Evolutionary conservation across 1,140 invertebrate genomes (phyloP), one percentile per base, ranked within the genome.

Genomic region (Drosophila suzukii): DNA sequence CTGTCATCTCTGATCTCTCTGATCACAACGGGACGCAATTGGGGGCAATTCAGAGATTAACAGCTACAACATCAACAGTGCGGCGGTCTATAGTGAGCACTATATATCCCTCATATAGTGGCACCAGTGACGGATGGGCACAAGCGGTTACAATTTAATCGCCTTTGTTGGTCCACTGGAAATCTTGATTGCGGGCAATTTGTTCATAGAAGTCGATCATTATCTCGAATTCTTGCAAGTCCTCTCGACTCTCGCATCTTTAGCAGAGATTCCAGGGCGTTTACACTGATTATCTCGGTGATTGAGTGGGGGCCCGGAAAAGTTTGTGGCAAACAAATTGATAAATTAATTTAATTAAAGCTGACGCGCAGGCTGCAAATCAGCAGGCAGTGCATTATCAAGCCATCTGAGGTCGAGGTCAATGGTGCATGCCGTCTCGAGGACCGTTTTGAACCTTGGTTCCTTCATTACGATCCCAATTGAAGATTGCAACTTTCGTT

Each of bases 121-220:
- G 17, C 7, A 38, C 51, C 43, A 46, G 46, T 53, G 51, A 61
- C 27, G 46, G 53, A 61, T 20, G 60, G 24, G 47, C 12, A 34
- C 10, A 15, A 17, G 12, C 13, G 17, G 39, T 10, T 13, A 39
- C 47, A 66, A 70, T 65, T 80, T 70, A 70, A 59, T 78, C 68
- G 71, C 43, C 77, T 63, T 80, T 80, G 66, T 61, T 61, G 63
- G 53, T 50, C 36, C 30, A 13, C 13, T 20, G 34, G 46, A 27
- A 12, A 57, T 74, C 75, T 65, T 86, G 79, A 86, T 86, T 88
- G 83, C 65, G 54, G 66, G 63, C 82, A 86, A 86, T 86, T 86
- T 86, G 79, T 86, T 76, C 75, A 88, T 86, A 82, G 59, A 88
- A 86, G 82, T 86, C 82, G 75, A 86, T 86, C 70, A 82, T 86